Evolutionary conservation across 2,113 vertebrate species (phyloP).

Genomic region (Dasyurus viverrinus): DNA sequence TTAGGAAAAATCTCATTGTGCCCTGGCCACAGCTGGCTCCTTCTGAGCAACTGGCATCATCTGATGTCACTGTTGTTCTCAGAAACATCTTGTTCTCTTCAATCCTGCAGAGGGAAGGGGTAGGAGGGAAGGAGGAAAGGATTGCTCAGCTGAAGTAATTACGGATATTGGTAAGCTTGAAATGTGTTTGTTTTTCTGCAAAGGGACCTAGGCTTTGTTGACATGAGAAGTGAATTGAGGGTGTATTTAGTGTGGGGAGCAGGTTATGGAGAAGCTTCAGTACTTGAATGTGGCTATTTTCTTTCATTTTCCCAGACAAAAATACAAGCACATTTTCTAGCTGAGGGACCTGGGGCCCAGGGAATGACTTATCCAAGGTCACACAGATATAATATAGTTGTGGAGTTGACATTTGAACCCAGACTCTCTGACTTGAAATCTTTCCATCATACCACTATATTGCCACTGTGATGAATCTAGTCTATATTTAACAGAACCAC

Average conservation of each 20-base stretch:
- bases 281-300: neutral
- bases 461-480: neutral
- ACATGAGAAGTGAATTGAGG: neutral
- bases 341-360: neutral
- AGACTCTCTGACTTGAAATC: neutral
- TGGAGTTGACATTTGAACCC: neutral
- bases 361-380: neutral
- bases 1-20: neutral
- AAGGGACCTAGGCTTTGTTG: neutral
- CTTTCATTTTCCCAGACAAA: neutral
- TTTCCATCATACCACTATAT: accelerated
- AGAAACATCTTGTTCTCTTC: neutral
- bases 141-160: neutral
- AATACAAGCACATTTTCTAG: neutral
- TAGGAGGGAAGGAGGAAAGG: neutral
- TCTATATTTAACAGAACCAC: neutral
- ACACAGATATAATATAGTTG: neutral
- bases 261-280: neutral
- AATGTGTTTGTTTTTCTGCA: neutral
- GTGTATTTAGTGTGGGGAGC: neutral
- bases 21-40: no score
- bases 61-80: neutral
- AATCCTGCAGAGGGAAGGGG: neutral
- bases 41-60: neutral
- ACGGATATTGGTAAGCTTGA: neutral